Evolutionary conservation across 2,888 invertebrate species (phyloP).

Genomic region (Dryococelus australis): DNA sequence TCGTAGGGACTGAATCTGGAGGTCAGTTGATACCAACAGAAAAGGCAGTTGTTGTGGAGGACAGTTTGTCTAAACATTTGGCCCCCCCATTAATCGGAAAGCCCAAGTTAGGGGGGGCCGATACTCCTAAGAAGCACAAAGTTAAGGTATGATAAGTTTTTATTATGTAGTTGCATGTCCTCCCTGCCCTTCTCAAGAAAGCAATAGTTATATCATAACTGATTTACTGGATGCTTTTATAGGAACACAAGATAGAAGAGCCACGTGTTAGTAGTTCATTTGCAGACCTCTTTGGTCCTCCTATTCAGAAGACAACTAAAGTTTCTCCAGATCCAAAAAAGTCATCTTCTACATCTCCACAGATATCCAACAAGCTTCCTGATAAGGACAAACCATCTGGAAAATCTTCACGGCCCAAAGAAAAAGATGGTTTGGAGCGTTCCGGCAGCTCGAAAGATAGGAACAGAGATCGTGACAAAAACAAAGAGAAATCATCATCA

Average conservation of each 20-base stretch:
- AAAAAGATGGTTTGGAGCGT: conserved; percentile 46
- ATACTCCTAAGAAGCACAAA: conserved; percentile 65
- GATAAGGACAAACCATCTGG: conserved; percentile 63
- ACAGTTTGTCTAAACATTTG: conserved; percentile 35
- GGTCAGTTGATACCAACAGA: conserved; percentile 31
- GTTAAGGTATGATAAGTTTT: conserved; percentile 55
- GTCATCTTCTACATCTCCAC: conserved; percentile 45
- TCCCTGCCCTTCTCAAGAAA: not conserved
- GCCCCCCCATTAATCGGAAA: conserved; percentile 68
- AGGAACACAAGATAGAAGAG: conserved; percentile 45
- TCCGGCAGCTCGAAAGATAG: conserved; percentile 63
- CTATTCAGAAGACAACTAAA: conserved; percentile 80
- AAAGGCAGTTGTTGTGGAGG: conserved; percentile 37
- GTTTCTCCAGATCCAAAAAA: conserved; percentile 73
- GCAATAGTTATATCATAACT: not conserved
- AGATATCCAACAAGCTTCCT: conserved; percentile 54
- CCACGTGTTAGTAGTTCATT: conserved; percentile 64
- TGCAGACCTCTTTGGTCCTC: conserved; percentile 82
- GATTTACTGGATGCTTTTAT: not conserved
- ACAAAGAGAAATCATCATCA: conserved; percentile 58
- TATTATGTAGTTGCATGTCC: not conserved
- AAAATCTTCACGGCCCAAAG: conserved; percentile 32
- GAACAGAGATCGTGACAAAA: conserved; percentile 62
- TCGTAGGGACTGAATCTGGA: conserved; percentile 37
- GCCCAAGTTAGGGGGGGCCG: conserved; percentile 69